Percentiles rank a stretch among this genome's conserved stretches.
phyloP scores from a whole-genome alignment of 2,888 invertebrate species.

The Vannuccia rotundouncinata region DNA sequence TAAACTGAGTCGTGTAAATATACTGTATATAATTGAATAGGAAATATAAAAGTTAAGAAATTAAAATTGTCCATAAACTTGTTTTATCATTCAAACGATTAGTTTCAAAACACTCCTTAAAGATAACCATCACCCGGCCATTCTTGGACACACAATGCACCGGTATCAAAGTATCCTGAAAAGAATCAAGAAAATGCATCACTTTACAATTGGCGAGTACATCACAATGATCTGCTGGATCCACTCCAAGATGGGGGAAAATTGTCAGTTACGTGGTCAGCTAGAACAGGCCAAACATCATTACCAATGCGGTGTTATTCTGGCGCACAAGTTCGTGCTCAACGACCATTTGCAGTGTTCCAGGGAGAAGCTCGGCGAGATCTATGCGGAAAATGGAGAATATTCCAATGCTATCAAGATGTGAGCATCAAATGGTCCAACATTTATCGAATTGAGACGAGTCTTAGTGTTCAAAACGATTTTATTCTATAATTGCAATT shows the following conservation, averaged over 20 bases:
- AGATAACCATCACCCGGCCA: neutral
- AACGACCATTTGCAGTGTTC: neutral
- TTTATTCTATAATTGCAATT: no score
- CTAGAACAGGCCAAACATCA: neutral
- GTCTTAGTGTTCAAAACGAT: no score
- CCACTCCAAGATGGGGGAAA: neutral
- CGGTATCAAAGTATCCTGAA: neutral
- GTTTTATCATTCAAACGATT: no score
- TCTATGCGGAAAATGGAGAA: neutral
- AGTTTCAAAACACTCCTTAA: no score
- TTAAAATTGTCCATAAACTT: no score
- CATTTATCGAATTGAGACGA: no score
- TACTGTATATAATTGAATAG: no score
- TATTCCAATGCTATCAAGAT: neutral
- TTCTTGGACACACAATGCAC: neutral
- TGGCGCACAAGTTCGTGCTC: neutral
- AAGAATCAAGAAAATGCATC: neutral
- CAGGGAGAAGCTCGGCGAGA: neutral
- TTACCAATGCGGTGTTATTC: neutral
- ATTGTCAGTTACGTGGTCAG: neutral
- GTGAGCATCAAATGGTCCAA: no score
- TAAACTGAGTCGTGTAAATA: no score
- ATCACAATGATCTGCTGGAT: neutral
- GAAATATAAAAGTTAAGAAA: no score
- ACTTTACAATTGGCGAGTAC: neutral